Percentiles rank a stretch among this genome's conserved stretches.
phyloP scores from a whole-genome alignment of 2,797 vertebrate genomes.

The Muscicapa comitata region DNA sequence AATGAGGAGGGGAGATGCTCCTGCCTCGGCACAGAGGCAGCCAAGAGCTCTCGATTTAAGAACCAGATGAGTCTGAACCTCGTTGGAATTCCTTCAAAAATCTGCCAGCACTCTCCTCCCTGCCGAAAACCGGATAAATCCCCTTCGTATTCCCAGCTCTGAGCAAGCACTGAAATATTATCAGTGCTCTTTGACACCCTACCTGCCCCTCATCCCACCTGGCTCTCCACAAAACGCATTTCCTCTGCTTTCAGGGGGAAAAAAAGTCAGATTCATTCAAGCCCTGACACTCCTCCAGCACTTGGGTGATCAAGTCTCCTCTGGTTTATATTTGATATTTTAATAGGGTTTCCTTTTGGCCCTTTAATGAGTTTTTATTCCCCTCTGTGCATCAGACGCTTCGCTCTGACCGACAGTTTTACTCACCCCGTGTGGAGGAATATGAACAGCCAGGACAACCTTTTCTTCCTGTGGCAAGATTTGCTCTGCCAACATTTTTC shows the following conservation, averaged over 20 bases:
- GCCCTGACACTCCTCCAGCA: not conserved
- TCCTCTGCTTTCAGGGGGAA: not conserved
- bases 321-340: constrained; percentile 36
- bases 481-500: constrained; percentile 23
- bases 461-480: constrained; percentile 30
- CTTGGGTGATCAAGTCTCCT: not conserved
- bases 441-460: constrained; percentile 28
- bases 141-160: not conserved
- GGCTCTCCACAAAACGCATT: constrained; percentile 1
- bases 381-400: not conserved
- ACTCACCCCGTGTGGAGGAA: constrained; percentile 34
- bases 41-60: constrained; percentile 35
- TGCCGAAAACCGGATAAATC: not conserved
- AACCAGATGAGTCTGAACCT: constrained; percentile 41
- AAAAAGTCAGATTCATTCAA: not conserved
- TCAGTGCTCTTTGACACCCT: constrained; percentile 12
- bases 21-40: not conserved
- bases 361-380: constrained; percentile 37
- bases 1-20: constrained; percentile 14
- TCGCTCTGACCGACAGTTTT: constrained; percentile 30
- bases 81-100: constrained; percentile 45
- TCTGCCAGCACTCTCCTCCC: constrained; percentile 52
- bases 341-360: constrained; percentile 38
- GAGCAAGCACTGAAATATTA: constrained; percentile 27
- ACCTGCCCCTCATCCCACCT: constrained; percentile 15